Base-by-base conservation (phyloP, 2,888 invertebrate species). In the Perizoma flavofasciatum region DNA sequence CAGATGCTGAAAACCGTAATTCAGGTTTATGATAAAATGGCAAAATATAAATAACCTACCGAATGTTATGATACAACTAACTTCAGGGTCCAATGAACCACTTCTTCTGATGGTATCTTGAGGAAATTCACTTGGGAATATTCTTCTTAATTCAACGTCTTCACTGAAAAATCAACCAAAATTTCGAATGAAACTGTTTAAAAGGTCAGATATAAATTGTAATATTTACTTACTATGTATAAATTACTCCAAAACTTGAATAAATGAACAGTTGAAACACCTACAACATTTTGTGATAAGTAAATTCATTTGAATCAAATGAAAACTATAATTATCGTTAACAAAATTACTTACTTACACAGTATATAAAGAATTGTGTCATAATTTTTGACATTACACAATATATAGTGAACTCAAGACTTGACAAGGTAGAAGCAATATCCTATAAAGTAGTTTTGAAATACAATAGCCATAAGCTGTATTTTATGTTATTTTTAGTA, bases 121-220 rank as follows among this genome's bases (percentile, higher is more conserved):
- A 22, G 89, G 89, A 66, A 91, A 91, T 71, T 90, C 89, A 57
- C 63, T 79, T 1, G 91, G 88, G 65, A 90, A 91, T 65, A 91
- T 81, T 70, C 91, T 78, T 59, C 91, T 76, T 10, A 90, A 68
- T 60, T 91, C 91, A 33, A 90, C 81, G 69, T 90, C 91, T 77
- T 91, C 91, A 69, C 91, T 91, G 74, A 54, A 78, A 69, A 45
- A 22, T 22, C 6, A 39, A 47, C 33, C 6, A 45, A 32, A 41
- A 41, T n/a, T 41, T 5, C n/a, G 0, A 41, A 3, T n/a, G 1
- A 37, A 22, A 1, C 22, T 22, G 22, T 22, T 22, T 22, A 22
- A 22, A 22, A 22, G 22, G 22, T 22, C 22, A 22, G 1, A 22
- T 22, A 22, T 22, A 3, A 37, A 7, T 7, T 37, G 5, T 1